Evolutionary conservation across 1,140 invertebrate genomes (phyloP), one percentile per base, ranked within the genome.

Genomic region (Ceratosolen solmsi): DNA sequence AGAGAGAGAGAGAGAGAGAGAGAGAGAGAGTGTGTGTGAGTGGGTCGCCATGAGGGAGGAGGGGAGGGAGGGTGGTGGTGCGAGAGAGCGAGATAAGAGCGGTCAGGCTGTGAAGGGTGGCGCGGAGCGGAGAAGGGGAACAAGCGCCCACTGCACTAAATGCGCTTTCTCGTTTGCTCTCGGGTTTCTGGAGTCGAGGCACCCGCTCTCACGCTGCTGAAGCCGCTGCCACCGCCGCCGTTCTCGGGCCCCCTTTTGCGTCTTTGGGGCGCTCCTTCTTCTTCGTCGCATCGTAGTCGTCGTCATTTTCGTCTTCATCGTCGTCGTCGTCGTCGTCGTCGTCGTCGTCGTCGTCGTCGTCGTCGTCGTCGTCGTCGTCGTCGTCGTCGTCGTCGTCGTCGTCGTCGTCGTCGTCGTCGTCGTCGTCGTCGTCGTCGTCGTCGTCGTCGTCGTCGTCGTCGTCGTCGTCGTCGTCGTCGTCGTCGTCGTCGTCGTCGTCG

Each of bases 151-250:
- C 84, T 85, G 89, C 87, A 89, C 88, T 88, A 90, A 90, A 90
- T 89, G 89, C 87, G 87, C 56, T 36, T 58, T 33, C 73, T 56
- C 73, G 30, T 27, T 56, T 54, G 27, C 54, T 75, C 73, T 85
- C 85, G 85, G 82, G 22, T 70, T 38, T 27, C 68, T 73, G 84
- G 83, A 87, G 87, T 85, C 86, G 80, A 63, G 60, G 80, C 63
- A 87, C 88, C 85, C 87, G 89, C 86, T 89, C 89, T 90, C 89
- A 89, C 89, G 88, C 86, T 89, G 86, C 85, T 74, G 82, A 84
- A 80, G 84, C 77, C 79, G 75, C 71, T 81, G 65, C 33, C 17
- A 38, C 63, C 74, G 84, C 84, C 79, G 56, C 83, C 38, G 74
- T 30, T 27, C 58, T 46, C 85, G 76, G 85, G 74, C 87, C 84